Evolutionary conservation across 2,888 invertebrate genomes (phyloP).

Genomic region (Andrena praecox): DNA sequence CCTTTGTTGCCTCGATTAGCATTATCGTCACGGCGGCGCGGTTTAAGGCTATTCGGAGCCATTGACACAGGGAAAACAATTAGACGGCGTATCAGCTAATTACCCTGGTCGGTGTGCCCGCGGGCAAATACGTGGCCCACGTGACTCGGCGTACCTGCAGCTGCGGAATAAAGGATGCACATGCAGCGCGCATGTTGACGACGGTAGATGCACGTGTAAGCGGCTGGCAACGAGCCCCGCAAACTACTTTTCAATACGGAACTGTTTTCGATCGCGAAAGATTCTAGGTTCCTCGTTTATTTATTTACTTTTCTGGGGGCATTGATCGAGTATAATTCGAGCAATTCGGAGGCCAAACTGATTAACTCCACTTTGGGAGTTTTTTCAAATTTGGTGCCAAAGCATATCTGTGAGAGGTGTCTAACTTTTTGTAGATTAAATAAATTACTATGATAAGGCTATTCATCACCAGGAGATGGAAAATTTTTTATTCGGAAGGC

Average conservation of each 20-base stretch:
- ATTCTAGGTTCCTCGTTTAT: background rate
- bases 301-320: background rate
- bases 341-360: no score
- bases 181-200: slow-evolving; percentile 33
- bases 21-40: slow-evolving; percentile 45
- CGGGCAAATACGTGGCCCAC: slow-evolving; percentile 62
- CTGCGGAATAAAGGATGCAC: slow-evolving; percentile 49
- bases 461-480: no score
- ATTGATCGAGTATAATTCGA: no score
- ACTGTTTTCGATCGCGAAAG: background rate
- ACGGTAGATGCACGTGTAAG: slow-evolving; percentile 48
- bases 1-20: slow-evolving; percentile 49
- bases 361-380: no score
- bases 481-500: no score
- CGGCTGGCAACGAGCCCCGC: slow-evolving; percentile 41
- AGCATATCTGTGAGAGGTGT: no score
- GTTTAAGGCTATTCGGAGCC: slow-evolving; percentile 48
- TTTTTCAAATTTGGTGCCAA: no score
- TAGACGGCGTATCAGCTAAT: slow-evolving; percentile 61
- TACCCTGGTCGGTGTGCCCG: slow-evolving; percentile 47
- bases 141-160: slow-evolving; percentile 42
- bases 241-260: slow-evolving; percentile 31
- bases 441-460: no score
- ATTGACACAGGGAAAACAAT: slow-evolving; percentile 58
- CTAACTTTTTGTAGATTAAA: no score